phyloP scores from a whole-genome alignment of 2,888 invertebrate genomes.

The Cancer borealis region DNA sequence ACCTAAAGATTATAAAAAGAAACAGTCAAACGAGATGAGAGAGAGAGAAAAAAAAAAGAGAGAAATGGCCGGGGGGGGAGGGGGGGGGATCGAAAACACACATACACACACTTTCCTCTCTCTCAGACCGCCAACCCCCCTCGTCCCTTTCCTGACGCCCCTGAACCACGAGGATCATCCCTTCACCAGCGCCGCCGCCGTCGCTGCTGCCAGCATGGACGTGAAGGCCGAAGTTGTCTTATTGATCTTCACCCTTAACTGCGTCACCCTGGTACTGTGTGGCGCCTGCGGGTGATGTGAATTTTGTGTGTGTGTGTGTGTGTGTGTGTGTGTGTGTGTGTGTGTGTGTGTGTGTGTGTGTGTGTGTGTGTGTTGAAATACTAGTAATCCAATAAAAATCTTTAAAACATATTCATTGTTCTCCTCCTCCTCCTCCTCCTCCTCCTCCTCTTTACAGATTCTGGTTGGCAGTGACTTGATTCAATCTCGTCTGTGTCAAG shows the following conservation, averaged over 20 bases:
- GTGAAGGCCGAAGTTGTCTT: constrained; percentile 31
- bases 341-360: constrained; percentile 28
- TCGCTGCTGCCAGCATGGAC: neutral
- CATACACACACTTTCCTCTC: neutral
- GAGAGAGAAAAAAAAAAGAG: neutral
- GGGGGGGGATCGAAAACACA: neutral
- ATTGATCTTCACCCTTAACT: constrained; percentile 43
- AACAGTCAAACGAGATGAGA: too few relatives aligned
- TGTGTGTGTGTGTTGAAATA: neutral
- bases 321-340: constrained; percentile 21
- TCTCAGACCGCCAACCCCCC: neutral
- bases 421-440: neutral
- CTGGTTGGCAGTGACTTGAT: neutral
- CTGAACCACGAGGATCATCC: neutral
- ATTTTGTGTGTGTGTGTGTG: constrained; percentile 38
- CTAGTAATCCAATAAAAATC: neutral
- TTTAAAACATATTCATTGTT: neutral
- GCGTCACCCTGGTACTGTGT: constrained; percentile 44
- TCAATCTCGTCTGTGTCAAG: neutral
- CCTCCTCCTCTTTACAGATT: neutral
- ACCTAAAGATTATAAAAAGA: too few relatives aligned
- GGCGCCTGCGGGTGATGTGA: constrained; percentile 11
- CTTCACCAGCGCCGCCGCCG: neutral
- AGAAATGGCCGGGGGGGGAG: neutral
- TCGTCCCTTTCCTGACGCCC: neutral